Conservation (phyloP, 2,797 vertebrate species). For the Nasua narica region DNA sequence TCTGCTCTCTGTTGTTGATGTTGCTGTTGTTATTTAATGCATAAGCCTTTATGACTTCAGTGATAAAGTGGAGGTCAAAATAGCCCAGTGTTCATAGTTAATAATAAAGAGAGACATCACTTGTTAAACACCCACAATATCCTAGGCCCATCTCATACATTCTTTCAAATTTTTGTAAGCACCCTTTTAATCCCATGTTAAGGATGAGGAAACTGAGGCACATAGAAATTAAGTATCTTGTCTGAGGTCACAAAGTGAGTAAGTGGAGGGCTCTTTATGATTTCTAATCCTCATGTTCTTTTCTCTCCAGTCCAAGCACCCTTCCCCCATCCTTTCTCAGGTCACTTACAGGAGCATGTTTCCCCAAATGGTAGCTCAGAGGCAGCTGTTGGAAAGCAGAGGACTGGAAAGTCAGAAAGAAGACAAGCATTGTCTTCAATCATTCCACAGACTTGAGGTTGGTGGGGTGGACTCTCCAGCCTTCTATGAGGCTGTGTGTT, state of each 20-base stretch:
- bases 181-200: neutral
- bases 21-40: neutral
- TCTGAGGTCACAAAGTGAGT: neutral
- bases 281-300: neutral
- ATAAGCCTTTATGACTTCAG: neutral
- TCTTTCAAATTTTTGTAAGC: neutral
- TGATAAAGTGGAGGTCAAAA: neutral
- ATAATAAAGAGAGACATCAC: neutral
- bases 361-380: neutral
- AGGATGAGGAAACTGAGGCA: neutral
- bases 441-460: neutral
- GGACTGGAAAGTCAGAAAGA: neutral
- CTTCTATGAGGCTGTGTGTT: neutral
- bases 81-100: neutral
- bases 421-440: neutral
- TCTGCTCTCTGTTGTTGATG: neutral
- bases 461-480: neutral
- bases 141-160: neutral
- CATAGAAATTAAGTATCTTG: neutral
- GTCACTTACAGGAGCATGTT: neutral
- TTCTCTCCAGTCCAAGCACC: neutral
- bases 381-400: neutral
- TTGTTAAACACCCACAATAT: neutral
- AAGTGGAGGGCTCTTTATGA: neutral
- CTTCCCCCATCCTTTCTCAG: neutral